These are phyloP conservation scores for Phortica okadai DNA, from an alignment of 2,888 invertebrate genomes.

Conservation along the genomic window DNA sequence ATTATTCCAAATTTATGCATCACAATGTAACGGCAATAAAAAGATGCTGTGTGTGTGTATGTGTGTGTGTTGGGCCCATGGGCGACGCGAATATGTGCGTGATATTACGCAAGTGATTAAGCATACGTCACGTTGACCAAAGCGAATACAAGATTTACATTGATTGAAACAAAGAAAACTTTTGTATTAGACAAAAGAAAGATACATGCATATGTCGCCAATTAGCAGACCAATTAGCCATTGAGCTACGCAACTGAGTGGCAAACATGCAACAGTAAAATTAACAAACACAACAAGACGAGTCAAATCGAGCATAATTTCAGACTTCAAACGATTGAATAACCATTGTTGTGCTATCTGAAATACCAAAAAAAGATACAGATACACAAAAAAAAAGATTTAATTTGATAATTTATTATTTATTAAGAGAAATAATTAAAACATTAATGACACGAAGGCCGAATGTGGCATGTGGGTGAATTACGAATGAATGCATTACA, in stretches of 20 bases:
- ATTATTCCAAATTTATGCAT: too few species aligned
- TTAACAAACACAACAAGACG: not conserved
- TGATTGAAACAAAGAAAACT: not conserved
- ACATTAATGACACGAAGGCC: too few species aligned
- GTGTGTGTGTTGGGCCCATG: not conserved
- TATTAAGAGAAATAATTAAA: too few species aligned
- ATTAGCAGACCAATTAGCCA: constrained; percentile 9
- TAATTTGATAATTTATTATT: not conserved
- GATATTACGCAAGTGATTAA: not conserved
- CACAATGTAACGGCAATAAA: too few species aligned
- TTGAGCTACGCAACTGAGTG: constrained; percentile 1
- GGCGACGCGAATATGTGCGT: too few species aligned
- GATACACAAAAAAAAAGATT: not conserved
- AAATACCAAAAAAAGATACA: not conserved
- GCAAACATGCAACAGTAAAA: not conserved
- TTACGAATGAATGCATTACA: not conserved
- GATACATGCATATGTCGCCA: not conserved
- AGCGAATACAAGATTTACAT: not conserved
- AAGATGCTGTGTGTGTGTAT: not conserved
- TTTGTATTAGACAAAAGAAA: not conserved
- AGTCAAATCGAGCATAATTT: not conserved
- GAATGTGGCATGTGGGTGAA: too few species aligned
- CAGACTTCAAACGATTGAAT: not conserved
- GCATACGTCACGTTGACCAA: not conserved
- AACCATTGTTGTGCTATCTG: not conserved